These are phyloP conservation scores for Corythornis cristatus DNA, from an alignment of 2,113 vertebrate species.

Conservation along the genomic window DNA sequence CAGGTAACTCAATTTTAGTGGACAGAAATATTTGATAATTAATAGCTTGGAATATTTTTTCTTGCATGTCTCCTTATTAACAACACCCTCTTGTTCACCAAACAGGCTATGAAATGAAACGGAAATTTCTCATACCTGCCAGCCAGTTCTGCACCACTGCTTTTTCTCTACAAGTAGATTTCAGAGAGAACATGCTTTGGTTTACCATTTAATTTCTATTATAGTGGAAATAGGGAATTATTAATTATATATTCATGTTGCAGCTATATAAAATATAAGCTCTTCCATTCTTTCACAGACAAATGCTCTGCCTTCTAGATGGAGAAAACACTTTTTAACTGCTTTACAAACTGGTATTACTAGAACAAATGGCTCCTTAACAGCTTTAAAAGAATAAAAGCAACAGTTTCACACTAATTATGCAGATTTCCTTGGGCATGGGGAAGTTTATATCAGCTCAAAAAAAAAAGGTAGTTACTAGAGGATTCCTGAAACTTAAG, in stretches of 20 bases:
- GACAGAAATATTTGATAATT: background rate
- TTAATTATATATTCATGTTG: constrained; percentile 7
- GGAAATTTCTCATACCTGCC: background rate
- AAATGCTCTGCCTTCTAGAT: background rate
- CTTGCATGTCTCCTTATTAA: background rate
- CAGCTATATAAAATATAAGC: background rate
- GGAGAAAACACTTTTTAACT: background rate
- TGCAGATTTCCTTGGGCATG: background rate
- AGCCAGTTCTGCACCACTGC: background rate
- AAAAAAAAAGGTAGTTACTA: background rate
- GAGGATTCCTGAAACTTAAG: background rate
- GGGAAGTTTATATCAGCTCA: background rate
- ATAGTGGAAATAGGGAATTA: background rate
- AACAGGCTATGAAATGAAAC: background rate
- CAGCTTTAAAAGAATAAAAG: background rate
- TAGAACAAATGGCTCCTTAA: background rate
- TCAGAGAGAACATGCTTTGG: background rate
- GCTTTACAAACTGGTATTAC: background rate
- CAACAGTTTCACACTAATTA: background rate
- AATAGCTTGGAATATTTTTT: background rate
- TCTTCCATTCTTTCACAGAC: background rate
- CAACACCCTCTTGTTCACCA: background rate
- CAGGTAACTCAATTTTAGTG: background rate
- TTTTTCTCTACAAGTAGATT: background rate
- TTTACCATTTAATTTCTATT: constrained; percentile 17